phyloP scores from a whole-genome alignment of 2,113 vertebrate species.

The Polyodon spathula region DNA sequence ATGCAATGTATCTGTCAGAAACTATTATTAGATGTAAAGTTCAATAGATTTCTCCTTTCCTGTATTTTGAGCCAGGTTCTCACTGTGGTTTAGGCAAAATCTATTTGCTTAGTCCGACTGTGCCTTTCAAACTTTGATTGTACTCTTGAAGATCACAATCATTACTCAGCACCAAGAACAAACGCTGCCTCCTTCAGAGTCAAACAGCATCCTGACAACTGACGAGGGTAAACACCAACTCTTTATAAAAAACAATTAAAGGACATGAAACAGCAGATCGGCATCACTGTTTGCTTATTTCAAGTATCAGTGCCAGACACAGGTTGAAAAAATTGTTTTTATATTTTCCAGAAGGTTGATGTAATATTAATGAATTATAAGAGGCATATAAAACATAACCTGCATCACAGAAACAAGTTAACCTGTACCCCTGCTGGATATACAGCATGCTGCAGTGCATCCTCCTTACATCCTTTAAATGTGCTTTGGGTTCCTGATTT shows the following conservation, averaged over 20 bases:
- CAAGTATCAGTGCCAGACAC: too few species aligned
- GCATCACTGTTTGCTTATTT: conserved; percentile 6
- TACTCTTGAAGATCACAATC: conserved; percentile 24
- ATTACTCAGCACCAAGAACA: conserved; percentile 19
- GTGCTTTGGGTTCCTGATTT: too few species aligned
- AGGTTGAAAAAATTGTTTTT: too few species aligned
- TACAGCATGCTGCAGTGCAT: too few species aligned
- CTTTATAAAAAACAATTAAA: conserved; percentile 9
- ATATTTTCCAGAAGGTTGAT: too few species aligned
- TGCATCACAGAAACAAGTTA: too few species aligned
- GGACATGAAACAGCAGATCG: conserved; percentile 20
- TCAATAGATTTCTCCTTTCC: background rate
- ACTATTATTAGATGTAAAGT: conserved; percentile 12
- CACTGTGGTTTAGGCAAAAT: background rate
- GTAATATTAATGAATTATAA: too few species aligned
- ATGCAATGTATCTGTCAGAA: conserved; percentile 5
- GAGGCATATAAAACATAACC: too few species aligned
- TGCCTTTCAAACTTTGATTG: conserved; percentile 11
- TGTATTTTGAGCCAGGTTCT: conserved; percentile 3
- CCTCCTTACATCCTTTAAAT: too few species aligned
- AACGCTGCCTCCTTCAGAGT: conserved; percentile 16
- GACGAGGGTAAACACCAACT: conserved; percentile 18
- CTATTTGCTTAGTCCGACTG: conserved; percentile 8
- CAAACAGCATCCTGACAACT: conserved; percentile 17
- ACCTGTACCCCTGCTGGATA: too few species aligned